Percentiles rank a stretch among this genome's conserved stretches.
Evolutionary conservation across 1,140 invertebrate species (phyloP).

Genomic region (Drosophila bocki): DNA sequence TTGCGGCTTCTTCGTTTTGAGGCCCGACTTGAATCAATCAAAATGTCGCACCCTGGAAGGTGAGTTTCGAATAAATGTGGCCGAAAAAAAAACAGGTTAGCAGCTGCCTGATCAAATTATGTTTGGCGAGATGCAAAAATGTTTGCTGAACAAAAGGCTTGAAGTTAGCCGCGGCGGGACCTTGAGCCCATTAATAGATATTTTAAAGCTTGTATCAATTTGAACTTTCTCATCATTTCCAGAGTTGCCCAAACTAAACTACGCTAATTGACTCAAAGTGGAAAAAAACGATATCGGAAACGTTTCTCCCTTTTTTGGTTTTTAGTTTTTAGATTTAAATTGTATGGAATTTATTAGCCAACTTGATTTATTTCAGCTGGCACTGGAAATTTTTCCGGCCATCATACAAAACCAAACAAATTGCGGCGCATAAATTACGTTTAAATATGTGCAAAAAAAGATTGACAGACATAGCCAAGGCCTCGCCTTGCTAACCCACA

Average conservation of each 20-base stretch:
- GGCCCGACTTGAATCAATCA: conserved; percentile 46
- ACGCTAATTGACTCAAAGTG: conserved; percentile 25
- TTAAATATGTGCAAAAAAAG: conserved; percentile 39
- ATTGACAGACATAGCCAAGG: conserved; percentile 62
- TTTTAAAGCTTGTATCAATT: conserved; percentile 13
- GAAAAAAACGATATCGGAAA: conserved; percentile 5
- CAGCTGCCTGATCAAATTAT: conserved; percentile 14
- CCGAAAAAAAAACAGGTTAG: conserved; percentile 32
- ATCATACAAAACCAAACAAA: conserved; percentile 36
- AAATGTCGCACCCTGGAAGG: conserved; percentile 44
- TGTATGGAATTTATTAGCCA: conserved; percentile 23
- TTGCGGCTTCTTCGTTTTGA: conserved; percentile 42
- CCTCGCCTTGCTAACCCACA: conserved; percentile 74
- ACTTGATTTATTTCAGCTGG: conserved; percentile 25
- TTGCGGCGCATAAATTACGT: conserved; percentile 36
- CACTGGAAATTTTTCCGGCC: conserved; percentile 32
- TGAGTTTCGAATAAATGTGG: conserved; percentile 3
- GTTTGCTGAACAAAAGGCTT: conserved; percentile 17
- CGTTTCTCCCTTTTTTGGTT: conserved; percentile 9
- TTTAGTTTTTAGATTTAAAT: not conserved
- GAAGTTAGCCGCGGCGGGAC: conserved; percentile 1
- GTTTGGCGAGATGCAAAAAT: conserved; percentile 41
- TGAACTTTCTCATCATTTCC: conserved; percentile 31
- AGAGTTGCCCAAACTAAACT: conserved; percentile 19
- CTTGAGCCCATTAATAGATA: conserved; percentile 46